Evolutionary conservation across 1,140 invertebrate species (phyloP).

Genomic region (Bombus superbus): DNA sequence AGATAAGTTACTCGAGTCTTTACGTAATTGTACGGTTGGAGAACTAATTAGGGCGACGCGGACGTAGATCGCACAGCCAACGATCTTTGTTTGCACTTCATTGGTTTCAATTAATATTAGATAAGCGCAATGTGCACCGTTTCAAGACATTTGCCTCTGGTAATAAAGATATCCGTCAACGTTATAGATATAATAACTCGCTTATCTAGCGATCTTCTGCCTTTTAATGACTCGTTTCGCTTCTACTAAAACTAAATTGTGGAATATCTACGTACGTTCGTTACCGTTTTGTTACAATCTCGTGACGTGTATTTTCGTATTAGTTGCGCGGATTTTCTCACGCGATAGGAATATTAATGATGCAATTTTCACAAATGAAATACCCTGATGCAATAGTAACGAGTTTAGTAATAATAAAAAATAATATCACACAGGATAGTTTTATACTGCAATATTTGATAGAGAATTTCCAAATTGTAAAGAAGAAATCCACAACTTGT

Average conservation of each 20-base stretch:
- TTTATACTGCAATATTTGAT: too few relatives aligned
- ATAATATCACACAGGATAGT: too few relatives aligned
- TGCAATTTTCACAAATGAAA: too few relatives aligned
- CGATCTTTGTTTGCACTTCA: not conserved
- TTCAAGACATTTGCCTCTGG: not conserved
- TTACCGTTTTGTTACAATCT: too few relatives aligned
- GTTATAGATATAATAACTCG: not conserved
- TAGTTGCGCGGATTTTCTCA: too few relatives aligned
- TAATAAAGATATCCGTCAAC: not conserved
- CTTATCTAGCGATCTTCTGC: not conserved
- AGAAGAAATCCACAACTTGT: too few relatives aligned
- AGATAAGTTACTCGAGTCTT: slow-evolving; percentile 23
- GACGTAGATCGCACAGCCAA: not conserved
- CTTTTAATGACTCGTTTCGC: not conserved
- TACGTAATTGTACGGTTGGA: slow-evolving; percentile 33
- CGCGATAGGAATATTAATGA: too few relatives aligned
- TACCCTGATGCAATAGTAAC: too few relatives aligned
- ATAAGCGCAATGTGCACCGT: not conserved
- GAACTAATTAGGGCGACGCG: slow-evolving; percentile 6
- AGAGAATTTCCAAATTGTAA: too few relatives aligned
- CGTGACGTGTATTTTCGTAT: too few relatives aligned
- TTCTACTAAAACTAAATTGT: not conserved
- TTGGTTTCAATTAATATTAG: slow-evolving; percentile 22
- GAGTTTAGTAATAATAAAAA: too few relatives aligned
- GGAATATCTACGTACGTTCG: not conserved